Evolutionary conservation across 35 echinoderm and acorn worm genomes (phyloP).

Genomic region (Chiridota heheva): DNA sequence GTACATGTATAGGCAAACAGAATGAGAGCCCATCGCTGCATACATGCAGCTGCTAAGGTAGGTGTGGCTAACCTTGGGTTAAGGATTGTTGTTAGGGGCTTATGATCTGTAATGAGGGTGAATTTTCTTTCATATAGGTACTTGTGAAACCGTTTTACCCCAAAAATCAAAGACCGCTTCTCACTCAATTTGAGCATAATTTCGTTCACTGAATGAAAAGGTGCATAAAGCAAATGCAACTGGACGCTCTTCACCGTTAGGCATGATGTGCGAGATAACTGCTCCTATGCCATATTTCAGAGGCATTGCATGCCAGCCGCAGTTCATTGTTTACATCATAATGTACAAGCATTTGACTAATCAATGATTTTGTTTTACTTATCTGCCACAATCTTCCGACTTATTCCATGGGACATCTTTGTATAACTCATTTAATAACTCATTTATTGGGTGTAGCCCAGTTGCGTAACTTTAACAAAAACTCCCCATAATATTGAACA

Average conservation of each 20-base stretch:
- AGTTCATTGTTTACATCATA: conserved; percentile 22
- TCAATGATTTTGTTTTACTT: conserved; percentile 3
- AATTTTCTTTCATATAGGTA: conserved; percentile 14
- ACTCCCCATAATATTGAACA: conserved; percentile 29
- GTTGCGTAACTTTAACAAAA: conserved; percentile 14
- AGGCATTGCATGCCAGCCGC: conserved; percentile 15
- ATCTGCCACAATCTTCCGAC: neutral
- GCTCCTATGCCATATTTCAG: conserved; percentile 14
- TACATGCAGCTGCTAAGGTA: conserved; percentile 34
- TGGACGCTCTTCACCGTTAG: neutral
- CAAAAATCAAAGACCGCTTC: neutral
- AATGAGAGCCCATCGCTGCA: conserved; percentile 34
- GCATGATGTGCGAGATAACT: conserved; percentile 24
- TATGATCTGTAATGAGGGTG: neutral
- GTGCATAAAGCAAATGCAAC: conserved; percentile 11
- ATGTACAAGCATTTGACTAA: neutral
- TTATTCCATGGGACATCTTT: conserved; percentile 33
- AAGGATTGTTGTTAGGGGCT: conserved; percentile 3
- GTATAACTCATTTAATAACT: too few relatives aligned
- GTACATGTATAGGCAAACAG: conserved; percentile 14
- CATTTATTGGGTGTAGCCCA: neutral
- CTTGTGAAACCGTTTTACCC: neutral
- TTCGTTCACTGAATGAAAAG: neutral
- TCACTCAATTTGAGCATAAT: neutral
- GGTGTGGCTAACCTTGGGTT: neutral